A percentile compares a stretch with the other conserved stretches of the same genome.
Evolutionary conservation across 2,888 invertebrate genomes (phyloP).

Genomic region (Lasioglossum marginatum): DNA sequence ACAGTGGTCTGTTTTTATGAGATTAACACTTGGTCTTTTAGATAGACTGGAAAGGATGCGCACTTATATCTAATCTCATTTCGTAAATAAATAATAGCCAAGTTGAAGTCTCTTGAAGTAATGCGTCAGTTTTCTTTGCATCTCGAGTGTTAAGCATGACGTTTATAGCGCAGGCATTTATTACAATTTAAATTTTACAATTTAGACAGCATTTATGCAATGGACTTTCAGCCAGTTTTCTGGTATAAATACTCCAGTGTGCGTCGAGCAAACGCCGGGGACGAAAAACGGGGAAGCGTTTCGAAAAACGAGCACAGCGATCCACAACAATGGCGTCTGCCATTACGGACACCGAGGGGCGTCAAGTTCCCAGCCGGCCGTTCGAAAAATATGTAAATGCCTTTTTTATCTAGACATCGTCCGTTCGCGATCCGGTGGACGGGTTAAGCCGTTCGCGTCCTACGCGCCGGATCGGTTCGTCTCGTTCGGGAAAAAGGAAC

Average conservation of each 20-base stretch:
- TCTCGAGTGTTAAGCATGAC: neutral
- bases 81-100: neutral
- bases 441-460: conserved; percentile 57
- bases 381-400: conserved; percentile 55
- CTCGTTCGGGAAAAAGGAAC: conserved; percentile 24
- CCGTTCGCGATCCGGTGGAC: conserved; percentile 45
- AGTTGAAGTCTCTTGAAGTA: no score
- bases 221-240: neutral
- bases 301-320: neutral
- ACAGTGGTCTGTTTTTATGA: no score
- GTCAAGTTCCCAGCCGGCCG: conserved; percentile 41
- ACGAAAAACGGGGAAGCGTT: neutral
- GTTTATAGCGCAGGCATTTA: no score
- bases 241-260: neutral
- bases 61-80: neutral
- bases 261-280: neutral
- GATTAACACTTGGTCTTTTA: neutral
- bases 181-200: neutral
- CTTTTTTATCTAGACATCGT: conserved; percentile 52
- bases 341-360: conserved; percentile 29
- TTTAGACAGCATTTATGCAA: neutral
- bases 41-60: no score
- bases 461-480: conserved; percentile 39
- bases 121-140: neutral
- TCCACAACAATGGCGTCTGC: conserved; percentile 34